Base-by-base conservation (phyloP, 2,113 vertebrate genomes). In the Rousettus leschenaultii region DNA sequence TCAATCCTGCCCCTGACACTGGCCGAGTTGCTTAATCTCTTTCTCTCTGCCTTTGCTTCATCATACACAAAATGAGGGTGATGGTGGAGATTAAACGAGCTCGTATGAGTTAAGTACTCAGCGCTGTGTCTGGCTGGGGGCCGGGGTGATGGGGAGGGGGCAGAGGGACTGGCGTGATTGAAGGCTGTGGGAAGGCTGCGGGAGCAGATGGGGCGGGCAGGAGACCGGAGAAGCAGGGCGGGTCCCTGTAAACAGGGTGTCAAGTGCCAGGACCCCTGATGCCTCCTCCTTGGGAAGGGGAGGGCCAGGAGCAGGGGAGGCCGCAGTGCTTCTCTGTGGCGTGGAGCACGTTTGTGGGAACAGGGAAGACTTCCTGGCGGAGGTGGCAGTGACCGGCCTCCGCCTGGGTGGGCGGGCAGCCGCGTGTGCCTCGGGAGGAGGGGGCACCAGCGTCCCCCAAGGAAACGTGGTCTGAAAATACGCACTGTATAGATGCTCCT, bases 401-500 rank as follows among this genome's bases (percentile, higher is more conserved):
- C 35, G 15, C 55, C 12, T 63, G 24, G 8, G 26, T 40, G n/a
- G 18, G 13, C 38, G 22, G 53, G 35, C 21, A 45, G n/a, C 51
- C 22, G 3, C 21, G 30, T 7, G 33, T 15, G 70, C 59, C 28
- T 30, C 35, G 12, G 66, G 16, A 66, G 22, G 83, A 21, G 7
- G 38, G n/a, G 26, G 26, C 59, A 48, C 0, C 8, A 19, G 16
- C 4, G 10, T 66, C 51, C 28, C 30, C 30, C 9, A 15, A 65
- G 18, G 66, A 59, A n/a, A 33, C 19, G 9, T 9, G 1, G 0
- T 38, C 18, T 11, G n/a, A 10, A 66, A 53, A 74, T 35, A 24
- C n/a, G 55, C 7, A 11, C 24, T 1, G 5, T 48, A n/a, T 24
- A 2, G 22, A 3, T 0, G 14, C 43, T 26, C 33, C 19, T 2